A percentile compares a stretch with the other conserved stretches of the same genome.
Evolutionary conservation across 2,113 vertebrate genomes (phyloP).

Genomic region (Corythaeola cristata): DNA sequence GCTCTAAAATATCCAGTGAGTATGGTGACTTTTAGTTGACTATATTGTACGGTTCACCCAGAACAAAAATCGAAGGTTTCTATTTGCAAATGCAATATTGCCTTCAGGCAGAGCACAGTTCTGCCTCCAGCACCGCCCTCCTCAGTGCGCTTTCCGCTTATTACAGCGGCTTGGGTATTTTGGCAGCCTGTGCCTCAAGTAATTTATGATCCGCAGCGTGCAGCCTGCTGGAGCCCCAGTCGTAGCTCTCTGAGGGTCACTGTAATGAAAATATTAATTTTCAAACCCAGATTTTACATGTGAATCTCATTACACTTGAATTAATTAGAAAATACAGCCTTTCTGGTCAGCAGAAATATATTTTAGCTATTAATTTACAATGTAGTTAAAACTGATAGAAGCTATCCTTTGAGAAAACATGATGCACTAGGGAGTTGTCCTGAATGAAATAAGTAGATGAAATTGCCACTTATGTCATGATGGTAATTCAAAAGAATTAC

Average conservation of each 20-base stretch:
- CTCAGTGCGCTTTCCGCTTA: not conserved
- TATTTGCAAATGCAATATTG: not conserved
- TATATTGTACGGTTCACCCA: fast-evolving
- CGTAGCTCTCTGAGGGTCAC: not conserved
- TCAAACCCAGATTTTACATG: not conserved
- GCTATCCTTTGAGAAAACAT: not conserved
- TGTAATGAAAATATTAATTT: not conserved
- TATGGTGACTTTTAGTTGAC: not conserved
- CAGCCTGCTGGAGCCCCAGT: not conserved
- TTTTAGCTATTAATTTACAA: not conserved
- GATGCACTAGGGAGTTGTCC: not conserved
- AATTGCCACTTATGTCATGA: not conserved
- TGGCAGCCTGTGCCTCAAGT: not conserved
- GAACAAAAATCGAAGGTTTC: not conserved
- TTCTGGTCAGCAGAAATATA: not conserved
- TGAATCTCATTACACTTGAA: not conserved
- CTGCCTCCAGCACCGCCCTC: not conserved
- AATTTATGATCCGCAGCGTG: not conserved
- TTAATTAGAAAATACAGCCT: not conserved
- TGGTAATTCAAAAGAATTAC: not conserved
- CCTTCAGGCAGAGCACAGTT: fast-evolving
- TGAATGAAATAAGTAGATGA: not conserved
- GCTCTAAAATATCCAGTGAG: not conserved
- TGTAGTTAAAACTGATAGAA: constrained; percentile 1
- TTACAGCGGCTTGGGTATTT: not conserved